Conservation (phyloP, 1,140 invertebrate genomes). For the Drosophila melanica region DNA sequence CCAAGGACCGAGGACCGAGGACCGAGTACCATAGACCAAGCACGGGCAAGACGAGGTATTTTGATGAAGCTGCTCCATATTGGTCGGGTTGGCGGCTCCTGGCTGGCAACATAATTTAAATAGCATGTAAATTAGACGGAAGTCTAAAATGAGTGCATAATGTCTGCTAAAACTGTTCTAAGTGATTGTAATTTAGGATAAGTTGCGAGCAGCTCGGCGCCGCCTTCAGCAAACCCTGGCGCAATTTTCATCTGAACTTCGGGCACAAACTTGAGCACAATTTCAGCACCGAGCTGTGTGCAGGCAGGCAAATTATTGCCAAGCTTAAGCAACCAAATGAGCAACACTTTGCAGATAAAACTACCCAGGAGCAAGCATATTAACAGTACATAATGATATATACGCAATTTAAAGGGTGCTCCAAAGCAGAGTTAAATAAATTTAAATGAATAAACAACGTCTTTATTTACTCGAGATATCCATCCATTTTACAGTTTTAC, state of each 20-base stretch:
- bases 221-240: background rate
- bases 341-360: conserved; percentile 9
- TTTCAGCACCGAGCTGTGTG: conserved; percentile 12
- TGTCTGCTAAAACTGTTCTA: conserved; percentile 79
- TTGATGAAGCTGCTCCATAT: conserved; percentile 79
- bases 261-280: conserved; percentile 21
- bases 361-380: background rate
- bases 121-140: conserved; percentile 83
- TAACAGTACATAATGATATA: background rate
- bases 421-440: no score
- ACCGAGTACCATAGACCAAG: conserved; percentile 8
- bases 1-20: conserved; percentile 15
- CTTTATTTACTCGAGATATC: no score
- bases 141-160: conserved; percentile 82
- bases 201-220: conserved; percentile 28
- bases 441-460: no score
- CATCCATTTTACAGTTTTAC: no score
- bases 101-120: conserved; percentile 75
- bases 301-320: conserved; percentile 23
- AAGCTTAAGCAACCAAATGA: conserved; percentile 22
- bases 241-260: conserved; percentile 33
- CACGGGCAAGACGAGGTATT: conserved; percentile 52
- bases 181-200: conserved; percentile 82
- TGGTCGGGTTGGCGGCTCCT: conserved; percentile 37
- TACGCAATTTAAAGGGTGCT: no score